Evolutionary conservation across 2,113 vertebrate species (phyloP).

Genomic region (Peromyscus leucopus): DNA sequence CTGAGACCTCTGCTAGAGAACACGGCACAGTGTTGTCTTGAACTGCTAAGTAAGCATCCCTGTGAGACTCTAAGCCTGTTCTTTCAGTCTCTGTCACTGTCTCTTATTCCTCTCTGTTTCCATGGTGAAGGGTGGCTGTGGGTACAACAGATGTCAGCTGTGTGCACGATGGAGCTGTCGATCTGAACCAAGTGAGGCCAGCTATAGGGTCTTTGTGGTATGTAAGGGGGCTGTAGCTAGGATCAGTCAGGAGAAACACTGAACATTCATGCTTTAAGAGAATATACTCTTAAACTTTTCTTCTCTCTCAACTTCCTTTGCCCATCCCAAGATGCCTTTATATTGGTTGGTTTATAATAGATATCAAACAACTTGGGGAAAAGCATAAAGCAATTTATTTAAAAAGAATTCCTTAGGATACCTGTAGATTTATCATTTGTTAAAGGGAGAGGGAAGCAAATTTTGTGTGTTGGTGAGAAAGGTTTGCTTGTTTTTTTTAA

Average conservation of each 20-base stretch:
- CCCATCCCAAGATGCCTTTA: neutral
- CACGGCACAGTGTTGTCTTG: rapidly evolving
- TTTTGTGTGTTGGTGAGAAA: neutral
- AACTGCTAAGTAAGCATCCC: neutral
- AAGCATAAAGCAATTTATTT: neutral
- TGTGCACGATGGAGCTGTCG: rapidly evolving
- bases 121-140: neutral
- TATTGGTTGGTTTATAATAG: neutral
- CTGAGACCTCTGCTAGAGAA: neutral
- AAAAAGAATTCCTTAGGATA: neutral
- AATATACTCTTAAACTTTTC: neutral
- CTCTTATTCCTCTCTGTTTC: neutral
- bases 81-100: neutral
- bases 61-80: neutral
- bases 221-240: rapidly evolving
- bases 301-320: neutral
- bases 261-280: too few relatives aligned
- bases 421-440: neutral
- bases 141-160: too few relatives aligned
- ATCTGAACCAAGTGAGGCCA: neutral
- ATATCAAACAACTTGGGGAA: neutral
- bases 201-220: neutral
- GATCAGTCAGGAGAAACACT: neutral
- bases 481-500: neutral
- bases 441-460: neutral